Evolutionary conservation across 2,888 invertebrate species (phyloP).

Genomic region (Habroteleia sp.): DNA sequence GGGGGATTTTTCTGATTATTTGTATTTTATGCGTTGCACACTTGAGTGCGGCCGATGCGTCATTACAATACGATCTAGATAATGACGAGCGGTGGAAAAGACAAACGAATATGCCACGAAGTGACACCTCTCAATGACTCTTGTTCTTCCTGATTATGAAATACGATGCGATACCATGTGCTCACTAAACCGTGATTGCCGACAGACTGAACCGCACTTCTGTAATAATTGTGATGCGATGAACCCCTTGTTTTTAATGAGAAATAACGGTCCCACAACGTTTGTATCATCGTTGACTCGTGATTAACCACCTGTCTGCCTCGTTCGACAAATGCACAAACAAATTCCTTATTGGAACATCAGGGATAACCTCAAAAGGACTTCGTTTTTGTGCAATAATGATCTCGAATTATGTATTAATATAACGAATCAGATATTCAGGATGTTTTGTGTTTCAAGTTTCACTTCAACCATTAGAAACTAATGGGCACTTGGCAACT

Average conservation of each 20-base stretch:
- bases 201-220: conserved; percentile 71
- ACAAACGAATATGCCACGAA: conserved; percentile 80
- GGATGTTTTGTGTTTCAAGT: conserved; percentile 19
- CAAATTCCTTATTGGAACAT: conserved; percentile 58
- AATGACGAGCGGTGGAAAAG: conserved; percentile 69
- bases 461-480: conserved; percentile 39
- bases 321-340: conserved; percentile 52
- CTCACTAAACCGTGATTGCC: conserved; percentile 62
- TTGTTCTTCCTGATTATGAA: conserved; percentile 64
- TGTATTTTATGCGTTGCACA: conserved; percentile 74
- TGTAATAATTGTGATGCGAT: conserved; percentile 78
- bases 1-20: conserved; percentile 74
- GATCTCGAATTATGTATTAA: conserved; percentile 40
- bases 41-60: conserved; percentile 69
- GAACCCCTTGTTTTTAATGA: conserved; percentile 81
- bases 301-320: conserved; percentile 63
- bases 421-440: conserved; percentile 37
- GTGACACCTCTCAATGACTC: conserved; percentile 81
- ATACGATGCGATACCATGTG: conserved; percentile 61
- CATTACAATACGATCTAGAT: conserved; percentile 68
- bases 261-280: conserved; percentile 73
- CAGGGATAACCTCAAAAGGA: conserved; percentile 31
- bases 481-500: conserved; percentile 36
- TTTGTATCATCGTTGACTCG: conserved; percentile 59
- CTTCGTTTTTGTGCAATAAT: conserved; percentile 38